Evolutionary conservation across 2,113 vertebrate species (phyloP), one percentile per base, ranked within the genome.

Genomic region (Pithys albifrons): DNA sequence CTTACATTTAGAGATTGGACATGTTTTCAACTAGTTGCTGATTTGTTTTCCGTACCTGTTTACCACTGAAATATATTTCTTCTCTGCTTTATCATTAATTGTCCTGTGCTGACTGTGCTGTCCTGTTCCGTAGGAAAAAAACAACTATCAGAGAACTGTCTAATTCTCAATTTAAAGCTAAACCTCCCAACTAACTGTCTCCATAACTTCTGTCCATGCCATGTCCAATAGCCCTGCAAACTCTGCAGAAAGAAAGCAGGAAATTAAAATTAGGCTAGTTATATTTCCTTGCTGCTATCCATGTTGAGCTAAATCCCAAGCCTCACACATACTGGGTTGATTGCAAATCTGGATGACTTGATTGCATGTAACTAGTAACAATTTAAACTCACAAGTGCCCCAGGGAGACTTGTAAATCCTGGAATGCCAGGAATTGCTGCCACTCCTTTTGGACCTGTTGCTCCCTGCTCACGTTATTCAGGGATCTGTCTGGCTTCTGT

Each of bases 381-480:
- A 76, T 87, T 91, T 90, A 95, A 59, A 97, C 96, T 98, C 95
- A 98, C 98, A 85, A 71, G 92, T 61, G 92, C 97, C 93, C 98
- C 98, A 41, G 97, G 97, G 59, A 98, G 97, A 52, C 97, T 97
- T 75, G 96, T 97, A 97, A 98, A 97, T 97, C 98, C 98, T 37
- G 98, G 97, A 97, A 98, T 97, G 96, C 97, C 98, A 97, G 98
- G 98, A 95, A 98, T 97, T 81, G 94, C 98, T 85, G 97, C 97
- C 48, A 87, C 98, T 65, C 98, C 98, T 94, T 98, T 98, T 89
- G 97, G 97, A 96, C 98, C 98, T 97, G 92, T 93, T 93, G 69
- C 81, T 88, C 97, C 97, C 98, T 98, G 75, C 74, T 94, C 93
- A 96, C 79, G 51, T 67, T 33, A 51, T 72, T 54, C 59, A 16